Conservation (phyloP, 2,113 vertebrate species). For the Dryoscopus gambensis region DNA sequence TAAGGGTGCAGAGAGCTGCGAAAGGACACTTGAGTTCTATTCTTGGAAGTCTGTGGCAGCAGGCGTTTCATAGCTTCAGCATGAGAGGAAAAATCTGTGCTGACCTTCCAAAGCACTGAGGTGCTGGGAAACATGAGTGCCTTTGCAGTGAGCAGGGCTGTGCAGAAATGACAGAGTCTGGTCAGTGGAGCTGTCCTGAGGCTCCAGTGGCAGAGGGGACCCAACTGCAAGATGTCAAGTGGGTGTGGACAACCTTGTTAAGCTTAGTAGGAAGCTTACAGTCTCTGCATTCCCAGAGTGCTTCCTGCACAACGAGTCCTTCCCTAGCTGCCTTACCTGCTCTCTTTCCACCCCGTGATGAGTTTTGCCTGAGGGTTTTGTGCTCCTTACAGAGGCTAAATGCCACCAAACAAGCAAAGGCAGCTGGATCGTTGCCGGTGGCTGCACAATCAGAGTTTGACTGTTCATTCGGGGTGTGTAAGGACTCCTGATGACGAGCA, state of each 20-base stretch:
- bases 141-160: background rate
- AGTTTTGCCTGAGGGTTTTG: background rate
- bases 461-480: background rate
- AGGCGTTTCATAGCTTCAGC: background rate
- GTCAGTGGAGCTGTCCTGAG: background rate
- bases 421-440: rapidly evolving
- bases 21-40: background rate
- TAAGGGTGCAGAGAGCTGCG: background rate
- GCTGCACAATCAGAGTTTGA: background rate
- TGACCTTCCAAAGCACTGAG: background rate
- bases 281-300: background rate
- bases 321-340: background rate
- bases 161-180: background rate
- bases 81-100: background rate
- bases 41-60: background rate
- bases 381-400: background rate
- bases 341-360: background rate
- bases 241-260: background rate
- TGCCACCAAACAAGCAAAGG: background rate
- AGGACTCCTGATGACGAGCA: background rate
- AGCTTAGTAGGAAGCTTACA: background rate
- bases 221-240: rapidly evolving
- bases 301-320: background rate
- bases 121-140: background rate
- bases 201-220: background rate